Conservation (phyloP, 2,888 invertebrate genomes). For the Chrysina gloriosa region DNA sequence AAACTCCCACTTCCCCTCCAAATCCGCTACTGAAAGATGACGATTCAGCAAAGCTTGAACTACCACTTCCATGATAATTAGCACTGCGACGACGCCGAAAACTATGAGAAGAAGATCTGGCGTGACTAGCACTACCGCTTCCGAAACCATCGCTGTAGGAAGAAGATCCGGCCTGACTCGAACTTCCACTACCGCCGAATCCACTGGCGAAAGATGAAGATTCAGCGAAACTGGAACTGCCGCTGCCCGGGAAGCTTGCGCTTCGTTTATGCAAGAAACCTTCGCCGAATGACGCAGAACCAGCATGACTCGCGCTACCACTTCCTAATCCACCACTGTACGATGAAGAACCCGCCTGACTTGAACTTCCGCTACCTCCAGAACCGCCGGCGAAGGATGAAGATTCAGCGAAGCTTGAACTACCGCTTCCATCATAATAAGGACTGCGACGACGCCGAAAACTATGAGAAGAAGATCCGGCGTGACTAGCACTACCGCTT, state of each 20-base stretch:
- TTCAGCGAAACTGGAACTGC: background rate
- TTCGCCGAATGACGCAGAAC: background rate
- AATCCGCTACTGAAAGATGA: background rate
- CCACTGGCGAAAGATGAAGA: background rate
- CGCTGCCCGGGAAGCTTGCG: background rate
- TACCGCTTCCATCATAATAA: background rate
- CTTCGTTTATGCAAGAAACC: background rate
- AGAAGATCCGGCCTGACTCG: constrained; percentile 8
- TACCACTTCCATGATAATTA: background rate
- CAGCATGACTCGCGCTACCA: constrained; percentile 17
- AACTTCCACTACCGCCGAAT: background rate
- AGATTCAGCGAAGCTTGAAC: constrained; percentile 12
- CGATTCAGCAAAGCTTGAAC: constrained; percentile 2
- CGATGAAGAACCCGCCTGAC: constrained; percentile 8
- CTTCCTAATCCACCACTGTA: constrained; percentile 1
- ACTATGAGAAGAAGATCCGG: background rate
- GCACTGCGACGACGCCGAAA: background rate
- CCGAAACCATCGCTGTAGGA: background rate
- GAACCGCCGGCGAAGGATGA: background rate
- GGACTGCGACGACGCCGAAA: background rate
- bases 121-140: background rate
- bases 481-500: constrained; percentile 11
- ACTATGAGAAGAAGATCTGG: background rate
- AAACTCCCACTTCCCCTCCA: background rate
- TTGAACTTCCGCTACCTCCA: constrained; percentile 2